Evolutionary conservation across 2,113 vertebrate species (phyloP), one percentile per base, ranked within the genome.

Genomic region (Garra rufa): DNA sequence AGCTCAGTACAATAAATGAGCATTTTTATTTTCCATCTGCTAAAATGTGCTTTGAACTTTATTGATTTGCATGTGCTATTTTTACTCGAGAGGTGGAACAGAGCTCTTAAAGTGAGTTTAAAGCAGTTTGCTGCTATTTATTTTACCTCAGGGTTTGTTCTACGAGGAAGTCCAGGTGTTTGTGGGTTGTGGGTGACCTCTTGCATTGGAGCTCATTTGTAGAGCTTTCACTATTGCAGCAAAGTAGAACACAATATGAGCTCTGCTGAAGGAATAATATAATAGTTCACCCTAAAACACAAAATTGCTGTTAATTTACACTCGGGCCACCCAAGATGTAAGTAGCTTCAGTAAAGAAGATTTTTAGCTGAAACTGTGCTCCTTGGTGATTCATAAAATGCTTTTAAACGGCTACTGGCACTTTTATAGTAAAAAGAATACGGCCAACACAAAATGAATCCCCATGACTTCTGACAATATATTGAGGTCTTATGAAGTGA

Each of bases 21-120:
- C 50, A 38, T 75, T 70, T 69, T 73, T 34, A 74, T 59, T 61
- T 84, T 55, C 71, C 75, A 55, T 69, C 74, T n/a, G 38, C 71
- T 70, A 24, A 70, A 76, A 80, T 67, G 69, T 80, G 38, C 82
- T 77, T 55, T 65, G 50, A 57, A 46, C 59, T 83, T 81, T 71
- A 85, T 69, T 85, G 83, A 81, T 82, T 63, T 63, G 57, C 59
- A 77, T 21, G 46, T 50, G 61, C 57, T 88, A 80, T 82, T 89
- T 86, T 76, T 86, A 78, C 63, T 67, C 57, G 17, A 30, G 67
- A 81, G 52, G 80, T 73, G 76, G 34, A 59, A 76, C 65, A n/a
- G 34, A 77, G 71, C 85, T 65, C 46, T 50, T 75, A 74, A 41
- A 76, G 48, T 9, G 59, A 84, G 83, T 79, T 55, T 85, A 52